These are phyloP conservation scores for Drosophila neotestacea DNA, from an alignment of 2,888 invertebrate species.

Conservation along the genomic window DNA sequence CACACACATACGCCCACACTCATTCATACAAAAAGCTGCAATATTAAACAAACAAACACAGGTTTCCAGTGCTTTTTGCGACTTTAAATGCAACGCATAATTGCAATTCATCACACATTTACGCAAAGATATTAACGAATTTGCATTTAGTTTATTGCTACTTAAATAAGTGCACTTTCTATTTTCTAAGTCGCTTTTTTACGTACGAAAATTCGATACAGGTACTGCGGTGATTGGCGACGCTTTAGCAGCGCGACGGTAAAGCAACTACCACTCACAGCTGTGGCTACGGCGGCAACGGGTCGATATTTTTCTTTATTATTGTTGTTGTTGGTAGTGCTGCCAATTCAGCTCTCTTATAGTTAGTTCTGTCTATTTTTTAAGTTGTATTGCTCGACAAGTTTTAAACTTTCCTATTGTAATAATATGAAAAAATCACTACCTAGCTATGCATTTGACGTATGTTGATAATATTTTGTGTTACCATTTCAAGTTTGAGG, in stretches of 20 bases:
- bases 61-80: neutral
- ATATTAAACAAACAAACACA: slow-evolving; percentile 33
- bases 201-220: slow-evolving; percentile 53
- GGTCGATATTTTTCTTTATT: slow-evolving; percentile 51
- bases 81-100: slow-evolving; percentile 6
- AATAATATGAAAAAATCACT: no score
- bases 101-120: slow-evolving; percentile 22
- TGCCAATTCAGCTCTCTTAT: no score
- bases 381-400: no score
- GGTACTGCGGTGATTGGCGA: slow-evolving; percentile 38
- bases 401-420: no score
- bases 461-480: no score
- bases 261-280: slow-evolving; percentile 57
- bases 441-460: no score
- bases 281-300: slow-evolving; percentile 40
- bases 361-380: no score
- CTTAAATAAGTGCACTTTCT: slow-evolving; percentile 42
- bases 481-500: no score
- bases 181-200: slow-evolving; percentile 39
- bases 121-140: slow-evolving; percentile 8
- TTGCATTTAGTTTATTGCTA: slow-evolving; percentile 4
- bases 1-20: slow-evolving; percentile 2
- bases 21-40: neutral
- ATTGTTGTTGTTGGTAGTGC: slow-evolving; percentile 4
- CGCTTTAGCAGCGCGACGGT: slow-evolving; percentile 53